Evolutionary conservation across 2,797 vertebrate species (phyloP), one percentile per base, ranked within the genome.

Genomic region (Prunella strophiata): DNA sequence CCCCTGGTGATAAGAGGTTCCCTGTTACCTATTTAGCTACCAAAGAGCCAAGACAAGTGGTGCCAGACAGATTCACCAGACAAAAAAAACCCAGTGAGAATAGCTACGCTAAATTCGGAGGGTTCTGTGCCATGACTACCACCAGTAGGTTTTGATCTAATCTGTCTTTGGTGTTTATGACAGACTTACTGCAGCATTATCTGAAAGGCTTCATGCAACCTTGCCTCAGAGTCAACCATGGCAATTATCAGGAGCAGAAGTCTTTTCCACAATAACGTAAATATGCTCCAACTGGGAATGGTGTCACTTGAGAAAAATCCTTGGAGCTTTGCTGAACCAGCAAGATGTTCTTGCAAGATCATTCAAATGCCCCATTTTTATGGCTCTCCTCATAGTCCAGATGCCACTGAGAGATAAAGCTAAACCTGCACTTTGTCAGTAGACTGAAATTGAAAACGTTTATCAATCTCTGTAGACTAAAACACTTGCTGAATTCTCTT

Each of bases 321-420:
- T 93, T 82, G 84, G 91, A 93, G 94, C 78, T 94, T 91, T 95
- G 95, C 93, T 96, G 96, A 96, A 91, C 88, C 77, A 95, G 94
- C 88, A 95, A 67, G 75, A 94, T 58, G 62, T 86, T 91, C 93
- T 84, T 93, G 94, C 93, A 92, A 95, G 90, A 96, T 94, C 84
- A 93, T 93, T 94, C 94, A 96, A 94, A 93, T 88, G 72, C 86
- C 91, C 90, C 2, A 1, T 68, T 96, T 94, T 96, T 96, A 94
- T 79, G 83, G 89, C 93, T 87, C 42, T 94, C 85, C 83, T 93
- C 91, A 30, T 74, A 94, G 92, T 77, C 91, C 96, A 92, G 95
- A 95, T 96, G 94, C 94, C 93, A 95, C 80, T 84, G 82, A 94
- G 85, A 95, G 88, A 93, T 91, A 94, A 82, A 96, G 96, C 93